phyloP scores from a whole-genome alignment of 2,888 invertebrate species.

The Troides oblongomaculatus region DNA sequence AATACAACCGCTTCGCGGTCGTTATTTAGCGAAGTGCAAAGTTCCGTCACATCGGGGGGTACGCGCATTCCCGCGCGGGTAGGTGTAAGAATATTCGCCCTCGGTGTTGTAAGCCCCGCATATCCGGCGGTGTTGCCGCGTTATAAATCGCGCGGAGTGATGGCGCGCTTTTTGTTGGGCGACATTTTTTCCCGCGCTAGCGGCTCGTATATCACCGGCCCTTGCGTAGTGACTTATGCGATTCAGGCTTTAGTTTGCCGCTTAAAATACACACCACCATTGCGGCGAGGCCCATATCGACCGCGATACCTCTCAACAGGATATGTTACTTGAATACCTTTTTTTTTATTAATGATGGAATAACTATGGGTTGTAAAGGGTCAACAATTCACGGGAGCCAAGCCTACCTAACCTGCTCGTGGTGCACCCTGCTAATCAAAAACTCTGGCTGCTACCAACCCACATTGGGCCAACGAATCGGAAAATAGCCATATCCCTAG shows the following conservation, averaged over 20 bases:
- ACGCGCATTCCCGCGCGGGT: slow-evolving; percentile 57
- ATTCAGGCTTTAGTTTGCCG: slow-evolving; percentile 46
- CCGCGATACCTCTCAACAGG: slow-evolving; percentile 32
- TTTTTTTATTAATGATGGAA: neutral
- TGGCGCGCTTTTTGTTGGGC: slow-evolving; percentile 70
- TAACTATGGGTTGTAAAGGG: too few relatives aligned
- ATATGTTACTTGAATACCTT: slow-evolving; percentile 1
- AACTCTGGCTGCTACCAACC: too few relatives aligned
- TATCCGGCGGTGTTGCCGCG: slow-evolving; percentile 67
- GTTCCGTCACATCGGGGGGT: slow-evolving; percentile 77
- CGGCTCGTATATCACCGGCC: slow-evolving; percentile 68
- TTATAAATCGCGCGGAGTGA: slow-evolving; percentile 75
- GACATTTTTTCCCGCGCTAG: slow-evolving; percentile 80
- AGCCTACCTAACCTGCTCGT: too few relatives aligned
- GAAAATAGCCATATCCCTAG: too few relatives aligned
- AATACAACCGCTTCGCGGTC: slow-evolving; percentile 56
- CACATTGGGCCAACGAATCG: too few relatives aligned
- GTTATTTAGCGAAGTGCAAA: slow-evolving; percentile 78
- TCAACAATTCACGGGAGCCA: too few relatives aligned
- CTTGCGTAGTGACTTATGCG: slow-evolving; percentile 64
- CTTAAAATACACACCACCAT: slow-evolving; percentile 49
- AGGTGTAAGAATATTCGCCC: slow-evolving; percentile 67
- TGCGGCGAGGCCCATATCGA: slow-evolving; percentile 38
- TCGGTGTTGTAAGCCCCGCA: slow-evolving; percentile 59
- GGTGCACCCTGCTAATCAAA: too few relatives aligned